Evolutionary conservation across 2,797 vertebrate species (phyloP), one percentile per base, ranked within the genome.

Genomic region (Molossus alvarezi): DNA sequence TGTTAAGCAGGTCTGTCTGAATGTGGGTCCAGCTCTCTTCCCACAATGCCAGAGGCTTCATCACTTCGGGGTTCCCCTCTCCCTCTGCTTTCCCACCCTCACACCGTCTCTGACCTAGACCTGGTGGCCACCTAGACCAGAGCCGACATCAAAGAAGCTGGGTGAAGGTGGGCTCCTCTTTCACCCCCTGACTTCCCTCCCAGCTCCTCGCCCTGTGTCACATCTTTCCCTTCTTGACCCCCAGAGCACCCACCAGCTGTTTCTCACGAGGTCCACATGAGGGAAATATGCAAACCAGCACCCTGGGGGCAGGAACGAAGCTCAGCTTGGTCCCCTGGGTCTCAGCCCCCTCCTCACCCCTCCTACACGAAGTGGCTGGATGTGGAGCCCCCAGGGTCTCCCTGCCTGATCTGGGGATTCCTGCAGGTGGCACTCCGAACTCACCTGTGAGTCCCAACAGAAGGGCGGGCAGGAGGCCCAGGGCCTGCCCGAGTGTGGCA

Each of bases 391-490:
- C 23, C 1, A 65, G 45, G 48, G 41, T 18, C 72, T 33, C 45
- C n/a, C 41, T 45, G 2, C n/a, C 64, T 37, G 21, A 48, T 65
- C 90, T 14, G 48, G 88, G 23, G 23, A 18, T 13, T 15, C 57
- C 65, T 6, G 1, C 41, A 55, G 41, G 33, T 48, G 48, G 25
- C 60, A 53, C 65, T 55, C 69, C 13, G 41, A n/a, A 80, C 84
- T 95, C 62, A 95, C 90, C 96, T 95, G 88, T 51, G 67, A 97
- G 51, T 29, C 37, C 69, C 82, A 97, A 91, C 27, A 95, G 92
- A 20, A 96, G 20, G 18, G 48, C n/a, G 2, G 58, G 8, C 23
- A 96, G 69, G n/a, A 96, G 69, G 9, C 27, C 29, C 87, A 88
- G 85, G 25, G 9, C 64, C 77, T n/a, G 58, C 58, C 72, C 65